Base-by-base conservation (phyloP, 1,140 invertebrate species). In the Nymphalis io region DNA sequence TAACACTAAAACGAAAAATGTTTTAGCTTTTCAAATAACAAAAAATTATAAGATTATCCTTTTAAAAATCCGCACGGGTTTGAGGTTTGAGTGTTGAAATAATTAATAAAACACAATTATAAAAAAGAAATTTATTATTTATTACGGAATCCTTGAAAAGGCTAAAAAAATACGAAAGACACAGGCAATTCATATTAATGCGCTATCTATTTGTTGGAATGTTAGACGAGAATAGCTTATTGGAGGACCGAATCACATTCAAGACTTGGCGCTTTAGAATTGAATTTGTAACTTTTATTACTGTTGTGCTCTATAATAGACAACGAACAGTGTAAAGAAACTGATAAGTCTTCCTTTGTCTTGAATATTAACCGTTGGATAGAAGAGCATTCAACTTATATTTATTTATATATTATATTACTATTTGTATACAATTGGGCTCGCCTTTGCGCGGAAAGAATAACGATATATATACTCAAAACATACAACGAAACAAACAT, bases 261-360 rank as follows among this genome's bases (percentile, higher is more conserved):
- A 18, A 51, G 20, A 21, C 46, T 51, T 51, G 46, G 18, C 46
- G 2, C 16, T 51, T 20, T 11, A 18, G 18, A 51, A 51, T 51
- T 51, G 46, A 51, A 51, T 51, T 51, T 20, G 16, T 51, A 51
- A 51, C 46, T 51, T 51, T 16, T 18, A 20, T 51, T 20, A 18
- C 18, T 51, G 44, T 51, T 20, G 8, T 20, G 16, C 16, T 51
- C n/a, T 20, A 20, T 51, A n/a, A n/a, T n/a, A 20, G 20, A 51
- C 16, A 51, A 18, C 46, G 12, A 51, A 51, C 20, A 13, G 0
- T 51, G 18, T 20, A 8, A 33, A 20, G 16, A 51, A 51, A 20
- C 46, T 51, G 46, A 51, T 51, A 51, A 51, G n/a, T 51, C 42
- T 3, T n/a, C n/a, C n/a, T 46, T 18, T 11, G 46, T 20, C 5